These are phyloP conservation scores for Drosophila pachea DNA, from an alignment of 1,140 invertebrate genomes.

Conservation along the genomic window DNA sequence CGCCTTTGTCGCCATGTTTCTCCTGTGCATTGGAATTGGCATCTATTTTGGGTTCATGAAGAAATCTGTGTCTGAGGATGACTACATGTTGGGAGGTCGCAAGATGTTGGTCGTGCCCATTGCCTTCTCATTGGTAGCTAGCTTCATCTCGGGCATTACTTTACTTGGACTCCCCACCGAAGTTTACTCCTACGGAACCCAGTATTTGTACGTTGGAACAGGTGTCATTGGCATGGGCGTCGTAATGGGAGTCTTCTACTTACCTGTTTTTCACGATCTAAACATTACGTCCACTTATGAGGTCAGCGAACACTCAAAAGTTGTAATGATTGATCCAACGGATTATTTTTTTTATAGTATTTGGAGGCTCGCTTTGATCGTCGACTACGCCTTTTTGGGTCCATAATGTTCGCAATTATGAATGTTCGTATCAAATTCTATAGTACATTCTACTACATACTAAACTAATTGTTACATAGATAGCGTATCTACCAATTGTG, in stretches of 20 bases:
- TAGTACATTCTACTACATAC: neutral
- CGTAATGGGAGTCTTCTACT: constrained; percentile 83
- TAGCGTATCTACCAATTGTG: constrained; percentile 87
- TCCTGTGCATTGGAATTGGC: constrained; percentile 82
- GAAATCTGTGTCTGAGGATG: constrained; percentile 80
- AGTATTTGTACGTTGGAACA: constrained; percentile 84
- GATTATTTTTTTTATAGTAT: constrained; percentile 81
- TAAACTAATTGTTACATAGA: constrained; percentile 30
- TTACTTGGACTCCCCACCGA: constrained; percentile 94
- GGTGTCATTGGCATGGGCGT: constrained; percentile 84
- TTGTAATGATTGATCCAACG: neutral
- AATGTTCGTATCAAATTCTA: constrained; percentile 57
- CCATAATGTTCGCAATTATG: constrained; percentile 79
- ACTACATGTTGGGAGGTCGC: constrained; percentile 83
- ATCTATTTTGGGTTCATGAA: constrained; percentile 83
- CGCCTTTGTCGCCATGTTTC: constrained; percentile 81
- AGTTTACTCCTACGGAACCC: constrained; percentile 92
- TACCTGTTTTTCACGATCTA: constrained; percentile 91
- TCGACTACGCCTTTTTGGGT: constrained; percentile 83
- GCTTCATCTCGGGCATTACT: constrained; percentile 94
- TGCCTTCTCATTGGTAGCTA: constrained; percentile 81
- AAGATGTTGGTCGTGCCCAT: constrained; percentile 81
- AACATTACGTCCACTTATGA: constrained; percentile 91
- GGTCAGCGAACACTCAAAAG: constrained; percentile 79
- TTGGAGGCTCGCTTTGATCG: constrained; percentile 85